Conservation (phyloP, 1,140 invertebrate species). For the Rhopalosiphum maidis region DNA sequence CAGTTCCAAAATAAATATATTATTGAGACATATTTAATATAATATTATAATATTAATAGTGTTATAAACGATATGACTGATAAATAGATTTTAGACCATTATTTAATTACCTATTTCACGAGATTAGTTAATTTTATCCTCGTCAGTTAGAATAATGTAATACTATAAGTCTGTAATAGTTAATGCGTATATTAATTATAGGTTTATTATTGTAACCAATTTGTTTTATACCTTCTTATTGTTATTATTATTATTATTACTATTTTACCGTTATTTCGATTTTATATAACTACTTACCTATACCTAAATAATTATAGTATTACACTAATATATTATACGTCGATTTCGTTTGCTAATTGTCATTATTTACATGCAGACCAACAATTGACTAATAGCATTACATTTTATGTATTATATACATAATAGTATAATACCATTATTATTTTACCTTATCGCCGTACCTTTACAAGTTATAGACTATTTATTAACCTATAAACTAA, state of each 20-base stretch:
- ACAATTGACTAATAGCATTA: neutral
- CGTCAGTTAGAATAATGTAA: neutral
- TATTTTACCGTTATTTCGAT: neutral
- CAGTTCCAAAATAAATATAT: neutral
- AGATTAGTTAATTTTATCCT: slow-evolving; percentile 4
- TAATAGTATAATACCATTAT: neutral
- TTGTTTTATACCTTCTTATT: slow-evolving; percentile 35
- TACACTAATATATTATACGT: neutral
- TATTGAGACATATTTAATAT: neutral
- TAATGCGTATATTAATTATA: neutral
- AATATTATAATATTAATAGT: neutral
- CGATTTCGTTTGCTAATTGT: neutral
- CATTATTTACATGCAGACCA: neutral
- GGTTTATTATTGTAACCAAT: slow-evolving; percentile 4
- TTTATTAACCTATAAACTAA: neutral
- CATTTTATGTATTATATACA: neutral
- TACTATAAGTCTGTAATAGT: neutral
- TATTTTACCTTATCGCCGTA: neutral
- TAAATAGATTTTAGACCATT: slow-evolving; percentile 22
- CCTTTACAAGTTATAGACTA: neutral
- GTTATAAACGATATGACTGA: slow-evolving; percentile 37
- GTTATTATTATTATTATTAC: neutral
- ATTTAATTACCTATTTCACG: neutral
- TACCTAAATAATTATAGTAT: neutral
- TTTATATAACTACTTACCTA: neutral